Evolutionary conservation across 2,888 invertebrate species (phyloP), one percentile per base, ranked within the genome.

Genomic region (Agonopterix subpropinquella): DNA sequence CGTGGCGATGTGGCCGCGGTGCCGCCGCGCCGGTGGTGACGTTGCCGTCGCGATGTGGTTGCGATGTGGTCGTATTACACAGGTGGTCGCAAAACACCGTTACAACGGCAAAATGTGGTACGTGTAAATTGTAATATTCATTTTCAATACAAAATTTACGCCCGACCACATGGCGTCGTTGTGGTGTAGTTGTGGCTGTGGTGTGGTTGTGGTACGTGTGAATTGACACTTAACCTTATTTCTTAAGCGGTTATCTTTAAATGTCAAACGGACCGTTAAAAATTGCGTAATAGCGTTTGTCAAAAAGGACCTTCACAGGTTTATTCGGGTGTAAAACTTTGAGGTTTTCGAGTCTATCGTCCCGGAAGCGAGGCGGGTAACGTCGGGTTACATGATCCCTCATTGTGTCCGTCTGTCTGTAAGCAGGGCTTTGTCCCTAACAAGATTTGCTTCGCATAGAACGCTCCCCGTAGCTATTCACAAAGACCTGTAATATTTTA

Each of bases 311-410:
- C 59, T 58, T 66, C 57, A 56, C 59, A 56, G 64, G 65, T 64
- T 70, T 67, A 77, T 65, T 83, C 76, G 80, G 70, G 81, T 80
- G 81, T 76, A 74, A 77, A 77, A 65, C 62, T 62, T 65, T 68
- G 69, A 62, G 73, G 73, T 77, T 77, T 73, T 69, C 64, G 61
- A 63, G 72, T 61, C 64, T 59, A 73, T 60, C 66, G 71, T 68
- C 61, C 75, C 79, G 83, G 84, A 82, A 81, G 69, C 61, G 66
- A 65, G 61, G 60, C 60, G 67, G 67, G 80, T 78, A 83, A 83
- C 72, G 28, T 28, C 28, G 28, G 28, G 28, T 28, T 28, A 83
- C 72, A 65, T 62, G 78, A 85, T 79, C 72, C 67, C 62, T 61
- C 62, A 70, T 73, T 71, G 45, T 77, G 69, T 60, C 65, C 62